These are phyloP conservation scores for Vidua macroura DNA, from an alignment of 2,113 vertebrate species.

Conservation along the genomic window DNA sequence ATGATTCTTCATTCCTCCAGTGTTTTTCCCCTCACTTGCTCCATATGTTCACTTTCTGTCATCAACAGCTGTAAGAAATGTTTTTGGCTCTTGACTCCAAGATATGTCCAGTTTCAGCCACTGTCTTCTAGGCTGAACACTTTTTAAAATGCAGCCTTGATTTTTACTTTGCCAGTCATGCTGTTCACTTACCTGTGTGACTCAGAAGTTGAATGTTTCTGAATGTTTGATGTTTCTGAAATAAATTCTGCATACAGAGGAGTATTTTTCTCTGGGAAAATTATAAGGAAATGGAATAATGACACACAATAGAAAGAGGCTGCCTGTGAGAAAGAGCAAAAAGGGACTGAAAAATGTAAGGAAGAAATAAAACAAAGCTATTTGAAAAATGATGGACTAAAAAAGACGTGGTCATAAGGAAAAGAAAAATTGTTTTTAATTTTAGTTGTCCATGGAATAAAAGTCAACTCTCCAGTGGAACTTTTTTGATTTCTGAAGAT, in stretches of 20 bases:
- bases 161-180: background rate
- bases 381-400: background rate
- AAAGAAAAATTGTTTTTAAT: background rate
- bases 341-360: background rate
- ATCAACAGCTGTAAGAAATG: constrained; percentile 17
- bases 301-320: background rate
- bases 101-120: background rate
- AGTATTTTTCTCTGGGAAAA: background rate
- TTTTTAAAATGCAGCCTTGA: background rate
- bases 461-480: background rate
- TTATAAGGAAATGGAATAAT: background rate
- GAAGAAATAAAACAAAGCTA: background rate
- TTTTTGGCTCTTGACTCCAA: background rate
- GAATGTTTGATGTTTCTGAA: background rate
- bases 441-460: background rate
- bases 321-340: background rate
- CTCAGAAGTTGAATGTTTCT: background rate
- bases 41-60: constrained; percentile 46
- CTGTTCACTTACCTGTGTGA: background rate
- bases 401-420: background rate
- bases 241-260: background rate
- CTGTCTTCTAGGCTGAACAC: background rate
- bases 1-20: background rate
- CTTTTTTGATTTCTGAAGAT: background rate
- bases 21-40: background rate